phyloP scores from a whole-genome alignment of 2,888 invertebrate species.

The Ophion ventricosus region DNA sequence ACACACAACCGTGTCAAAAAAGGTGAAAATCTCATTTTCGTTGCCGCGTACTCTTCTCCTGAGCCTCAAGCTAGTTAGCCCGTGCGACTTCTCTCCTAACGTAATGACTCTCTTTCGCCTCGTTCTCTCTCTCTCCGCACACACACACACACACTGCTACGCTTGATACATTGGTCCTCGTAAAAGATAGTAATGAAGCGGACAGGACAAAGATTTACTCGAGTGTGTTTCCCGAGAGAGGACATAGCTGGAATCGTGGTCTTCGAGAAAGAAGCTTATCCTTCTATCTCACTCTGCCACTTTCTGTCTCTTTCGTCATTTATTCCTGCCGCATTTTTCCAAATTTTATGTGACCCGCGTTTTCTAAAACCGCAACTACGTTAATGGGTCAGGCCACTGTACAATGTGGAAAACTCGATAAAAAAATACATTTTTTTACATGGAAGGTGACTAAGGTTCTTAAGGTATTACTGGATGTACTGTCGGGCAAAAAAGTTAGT shows the following conservation, averaged over 20 bases:
- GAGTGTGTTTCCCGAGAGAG: conserved; percentile 36
- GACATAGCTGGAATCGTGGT: conserved; percentile 44
- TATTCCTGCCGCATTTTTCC: not conserved
- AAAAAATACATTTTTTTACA: too few species aligned
- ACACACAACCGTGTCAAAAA: conserved; percentile 59
- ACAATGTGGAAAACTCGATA: too few species aligned
- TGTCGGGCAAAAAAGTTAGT: too few species aligned
- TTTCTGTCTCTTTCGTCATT: not conserved
- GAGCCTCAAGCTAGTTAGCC: conserved; percentile 42
- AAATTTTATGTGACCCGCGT: not conserved
- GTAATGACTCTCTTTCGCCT: conserved; percentile 48
- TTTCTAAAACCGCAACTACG: too few species aligned
- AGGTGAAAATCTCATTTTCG: conserved; percentile 58
- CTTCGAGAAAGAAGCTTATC: conserved; percentile 21
- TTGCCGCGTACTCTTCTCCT: conserved; percentile 18
- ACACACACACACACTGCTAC: conserved; percentile 24
- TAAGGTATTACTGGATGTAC: too few species aligned
- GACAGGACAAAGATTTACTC: conserved; percentile 55
- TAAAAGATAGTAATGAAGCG: conserved; percentile 53
- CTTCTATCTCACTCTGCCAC: not conserved
- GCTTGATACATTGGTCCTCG: conserved; percentile 53
- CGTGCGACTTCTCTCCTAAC: conserved; percentile 1
- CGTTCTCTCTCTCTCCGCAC: conserved; percentile 22
- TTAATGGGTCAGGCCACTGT: too few species aligned
- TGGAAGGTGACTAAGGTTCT: too few species aligned